Evolutionary conservation across 1,140 invertebrate species (phyloP).

Genomic region (Arion vulgaris): DNA sequence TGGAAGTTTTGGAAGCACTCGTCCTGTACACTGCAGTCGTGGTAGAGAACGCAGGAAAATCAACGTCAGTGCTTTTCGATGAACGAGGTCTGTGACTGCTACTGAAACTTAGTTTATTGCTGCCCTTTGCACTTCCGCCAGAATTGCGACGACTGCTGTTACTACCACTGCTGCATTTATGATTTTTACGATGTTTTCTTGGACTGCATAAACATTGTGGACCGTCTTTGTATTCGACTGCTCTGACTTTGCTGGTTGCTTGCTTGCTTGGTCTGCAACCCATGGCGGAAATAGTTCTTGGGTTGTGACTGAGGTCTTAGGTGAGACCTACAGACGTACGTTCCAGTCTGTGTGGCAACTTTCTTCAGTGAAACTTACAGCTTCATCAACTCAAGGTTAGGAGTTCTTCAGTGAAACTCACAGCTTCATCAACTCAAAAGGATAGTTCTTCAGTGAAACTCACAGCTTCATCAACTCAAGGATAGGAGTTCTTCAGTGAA

Average conservation of each 20-base stretch:
- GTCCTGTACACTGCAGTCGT: slow-evolving; percentile 39
- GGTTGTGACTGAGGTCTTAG: too few species aligned
- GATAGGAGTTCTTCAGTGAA: too few species aligned
- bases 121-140: background rate
- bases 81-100: slow-evolving; percentile 1
- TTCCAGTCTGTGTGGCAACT: too few species aligned
- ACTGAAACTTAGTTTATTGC: background rate
- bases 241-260: slow-evolving; percentile 38
- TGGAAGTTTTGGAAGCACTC: slow-evolving; percentile 34
- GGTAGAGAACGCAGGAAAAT: slow-evolving; percentile 44
- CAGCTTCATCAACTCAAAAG: too few species aligned
- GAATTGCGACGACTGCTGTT: background rate
- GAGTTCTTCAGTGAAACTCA: background rate
- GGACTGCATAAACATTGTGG: slow-evolving; percentile 26
- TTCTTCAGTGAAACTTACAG: background rate
- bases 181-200: slow-evolving; percentile 17
- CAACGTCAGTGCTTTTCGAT: slow-evolving; percentile 2
- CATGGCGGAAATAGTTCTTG: slow-evolving; percentile 18
- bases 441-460: too few species aligned
- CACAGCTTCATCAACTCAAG: too few species aligned
- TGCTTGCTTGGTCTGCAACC: slow-evolving; percentile 44
- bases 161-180: slow-evolving; percentile 1
- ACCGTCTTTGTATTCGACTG: slow-evolving; percentile 11
- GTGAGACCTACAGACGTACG: too few species aligned
- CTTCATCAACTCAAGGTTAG: background rate